Evolutionary conservation across 2,113 vertebrate species (phyloP), one percentile per base, ranked within the genome.

Genomic region (Paracyprichromis sp.): DNA sequence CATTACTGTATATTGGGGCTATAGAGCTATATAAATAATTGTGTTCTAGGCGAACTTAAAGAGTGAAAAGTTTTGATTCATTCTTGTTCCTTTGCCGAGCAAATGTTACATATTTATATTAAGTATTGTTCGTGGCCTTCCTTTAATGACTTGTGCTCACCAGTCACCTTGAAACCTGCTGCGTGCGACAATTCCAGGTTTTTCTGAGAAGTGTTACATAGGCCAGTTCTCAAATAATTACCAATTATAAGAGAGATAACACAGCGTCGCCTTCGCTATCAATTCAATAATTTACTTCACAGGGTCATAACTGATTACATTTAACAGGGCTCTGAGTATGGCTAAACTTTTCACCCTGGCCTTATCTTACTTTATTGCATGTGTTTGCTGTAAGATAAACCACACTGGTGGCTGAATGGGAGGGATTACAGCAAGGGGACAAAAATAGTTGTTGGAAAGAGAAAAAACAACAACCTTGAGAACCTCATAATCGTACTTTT

Each of bases 261-360:
- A 4, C 56, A 59, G 66, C 76, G 26, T 79, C 9, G n/a, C 40
- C 59, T 81, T 90, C 9, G 8, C 66, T 85, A 89, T 91, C 87
- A 73, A 40, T 34, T 29, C 43, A 73, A 82, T 84, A 85, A 90
- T 54, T 86, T 53, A 83, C 80, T 82, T 31, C 69, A 84, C 54
- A 69, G 84, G 6, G 29, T 73, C 63, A 85, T 86, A 83, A 83
- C 83, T 92, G 93, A 94, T 95, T 91, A 73, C 9, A 56, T 83
- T 52, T 83, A 56, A 82, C 61, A 90, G 76, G 59, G 31, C 81
- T 69, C 24, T 90, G 86, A 61, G 43, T 54, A 63, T 5, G 1
- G 57, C 36, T 94, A 13, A 94, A 95, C 94, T 94, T 92, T 92
- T 95, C 93, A 93, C 88, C 94, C 76, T 12, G 6, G 4, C 53